Base-by-base conservation (phyloP, 2,888 invertebrate genomes). In the Drosophila trichaetosa region DNA sequence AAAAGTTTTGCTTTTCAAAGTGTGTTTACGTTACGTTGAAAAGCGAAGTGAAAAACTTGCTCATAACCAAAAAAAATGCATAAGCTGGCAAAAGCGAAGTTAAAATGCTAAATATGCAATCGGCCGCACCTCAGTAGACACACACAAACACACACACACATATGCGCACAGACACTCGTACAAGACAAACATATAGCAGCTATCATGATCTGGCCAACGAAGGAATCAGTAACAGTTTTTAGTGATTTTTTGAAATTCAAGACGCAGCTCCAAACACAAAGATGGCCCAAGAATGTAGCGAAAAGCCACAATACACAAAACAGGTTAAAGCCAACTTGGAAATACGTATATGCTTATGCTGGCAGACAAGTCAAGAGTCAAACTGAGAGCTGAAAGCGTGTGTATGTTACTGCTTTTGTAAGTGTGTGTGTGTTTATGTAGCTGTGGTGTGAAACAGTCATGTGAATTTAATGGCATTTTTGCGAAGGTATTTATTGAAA, bases 351-450 rank as follows among this genome's bases (percentile, higher is more conserved):
- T 38, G 18, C 5, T 56, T 38, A 73, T 86, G 79, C 89, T 70
- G 76, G 71, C 76, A 68, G 66, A 38, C 87, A 74, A 87, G 84
- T 83, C 87, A 82, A 89, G 75, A 83, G 87, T 88, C 76, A 79
- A 72, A 62, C 65, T 16, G 24, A 42, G 40, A 62, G 48, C 71
- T 68, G 58, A 60, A 66, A 60, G 66, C 31, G 76, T 64, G 46
- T 58, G 34, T 29, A n/a, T 51, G 33, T 46, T 31, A 18, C 24
- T 56, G 24, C 57, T 42, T 60, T 57, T 64, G 62, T 27, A 13
- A 16, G 51, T 58, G 53, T 51, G 68, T 34, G 42, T 53, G 29
- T 64, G 67, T 63, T 52, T 61, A 21, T 65, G 29, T 56, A 48
- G 59, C 27, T 69, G 63, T 76, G 70, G 69, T 85, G 74, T 73